Percentiles rank a stretch among this genome's conserved stretches.
Evolutionary conservation across 1,140 invertebrate species (phyloP).

Genomic region (Asbolus verrucosus): DNA sequence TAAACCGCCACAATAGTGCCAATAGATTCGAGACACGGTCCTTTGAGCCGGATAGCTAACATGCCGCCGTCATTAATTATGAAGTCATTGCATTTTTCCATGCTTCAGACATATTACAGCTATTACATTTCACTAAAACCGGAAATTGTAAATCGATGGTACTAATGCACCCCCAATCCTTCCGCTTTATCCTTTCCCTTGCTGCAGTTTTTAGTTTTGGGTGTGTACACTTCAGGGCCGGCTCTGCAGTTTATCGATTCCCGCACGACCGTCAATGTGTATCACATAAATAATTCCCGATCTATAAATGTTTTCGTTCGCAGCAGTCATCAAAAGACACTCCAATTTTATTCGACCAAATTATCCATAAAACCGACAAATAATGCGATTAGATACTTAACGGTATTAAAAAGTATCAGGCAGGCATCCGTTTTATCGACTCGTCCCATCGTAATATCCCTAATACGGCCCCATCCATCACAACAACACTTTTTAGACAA

Average conservation of each 20-base stretch:
- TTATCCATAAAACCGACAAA: slow-evolving; percentile 43
- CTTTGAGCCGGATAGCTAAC: too few relatives aligned
- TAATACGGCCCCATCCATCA: background rate
- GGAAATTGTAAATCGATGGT: slow-evolving; percentile 10
- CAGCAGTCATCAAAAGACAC: slow-evolving; percentile 43
- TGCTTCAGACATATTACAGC: background rate
- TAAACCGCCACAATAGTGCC: background rate
- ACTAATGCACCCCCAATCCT: background rate
- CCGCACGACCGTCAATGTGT: slow-evolving; percentile 22
- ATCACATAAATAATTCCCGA: slow-evolving; percentile 37
- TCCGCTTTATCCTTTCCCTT: too few relatives aligned
- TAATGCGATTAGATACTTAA: slow-evolving; percentile 45
- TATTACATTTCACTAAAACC: too few relatives aligned
- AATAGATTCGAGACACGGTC: too few relatives aligned
- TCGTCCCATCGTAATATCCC: background rate
- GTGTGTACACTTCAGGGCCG: slow-evolving; percentile 14
- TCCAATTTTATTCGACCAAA: slow-evolving; percentile 41
- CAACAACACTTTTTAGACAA: background rate
- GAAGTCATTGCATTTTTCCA: too few relatives aligned
- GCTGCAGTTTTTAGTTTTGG: too few relatives aligned
- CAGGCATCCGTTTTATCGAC: slow-evolving; percentile 15
- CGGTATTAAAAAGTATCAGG: slow-evolving; percentile 41
- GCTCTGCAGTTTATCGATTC: slow-evolving; percentile 39
- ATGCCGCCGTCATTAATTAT: too few relatives aligned
- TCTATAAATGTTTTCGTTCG: slow-evolving; percentile 44